Evolutionary conservation across 2,888 invertebrate genomes (phyloP).

Genomic region (Habroteleia sp.): DNA sequence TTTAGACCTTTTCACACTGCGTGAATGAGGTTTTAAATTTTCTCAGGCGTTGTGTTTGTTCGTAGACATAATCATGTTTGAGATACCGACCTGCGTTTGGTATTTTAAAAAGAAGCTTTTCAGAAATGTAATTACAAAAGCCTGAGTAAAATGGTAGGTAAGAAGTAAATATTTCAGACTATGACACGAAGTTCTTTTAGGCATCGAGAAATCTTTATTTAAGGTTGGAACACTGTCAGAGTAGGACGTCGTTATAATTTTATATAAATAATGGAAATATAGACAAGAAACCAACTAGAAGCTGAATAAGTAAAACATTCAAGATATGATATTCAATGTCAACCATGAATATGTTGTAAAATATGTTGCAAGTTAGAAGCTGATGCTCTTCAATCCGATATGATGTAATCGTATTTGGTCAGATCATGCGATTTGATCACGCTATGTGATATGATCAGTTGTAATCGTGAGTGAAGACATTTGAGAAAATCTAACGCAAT

Average conservation of each 20-base stretch:
- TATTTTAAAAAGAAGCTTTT: slow-evolving; percentile 1
- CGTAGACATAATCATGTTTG: no score
- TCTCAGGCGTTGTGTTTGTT: no score
- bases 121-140: background rate
- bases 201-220: no score
- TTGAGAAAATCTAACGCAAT: slow-evolving; percentile 7
- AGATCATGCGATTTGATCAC: slow-evolving; percentile 4
- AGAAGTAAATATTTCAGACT: no score
- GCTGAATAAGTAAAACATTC: no score
- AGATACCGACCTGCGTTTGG: background rate
- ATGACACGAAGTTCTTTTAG: no score
- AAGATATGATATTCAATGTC: slow-evolving; percentile 1
- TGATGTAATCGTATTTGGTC: slow-evolving; percentile 9
- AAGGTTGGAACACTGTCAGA: no score
- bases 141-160: background rate
- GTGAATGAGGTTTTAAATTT: no score
- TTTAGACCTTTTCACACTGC: no score
- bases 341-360: background rate
- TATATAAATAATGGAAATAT: no score
- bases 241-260: no score
- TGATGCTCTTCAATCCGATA: slow-evolving; percentile 1
- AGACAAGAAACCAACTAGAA: no score
- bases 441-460: background rate
- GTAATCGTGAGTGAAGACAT: slow-evolving; percentile 6
- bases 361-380: background rate